phyloP scores from a whole-genome alignment of 1,140 invertebrate species.

The Listronotus bonariensis region DNA sequence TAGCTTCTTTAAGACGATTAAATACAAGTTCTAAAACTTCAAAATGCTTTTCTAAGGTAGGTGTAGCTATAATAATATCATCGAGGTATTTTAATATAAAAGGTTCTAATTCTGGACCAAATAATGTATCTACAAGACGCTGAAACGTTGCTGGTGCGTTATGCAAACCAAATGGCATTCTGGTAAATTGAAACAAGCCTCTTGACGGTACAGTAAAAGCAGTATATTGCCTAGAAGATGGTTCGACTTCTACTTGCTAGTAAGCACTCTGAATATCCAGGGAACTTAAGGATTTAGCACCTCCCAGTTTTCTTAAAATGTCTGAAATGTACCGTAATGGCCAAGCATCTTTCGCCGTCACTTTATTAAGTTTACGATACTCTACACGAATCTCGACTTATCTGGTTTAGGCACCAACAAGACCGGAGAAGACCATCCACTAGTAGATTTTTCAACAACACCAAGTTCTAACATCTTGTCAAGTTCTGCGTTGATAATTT shows the following conservation, averaged over 20 bases:
- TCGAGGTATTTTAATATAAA: conserved; percentile 47
- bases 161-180: not conserved
- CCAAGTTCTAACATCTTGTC: conserved; percentile 41
- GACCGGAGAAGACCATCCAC: conserved; percentile 43
- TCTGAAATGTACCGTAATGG: no score
- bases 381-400: no score
- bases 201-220: no score
- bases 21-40: conserved; percentile 29
- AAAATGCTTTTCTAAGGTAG: conserved; percentile 44
- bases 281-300: not conserved
- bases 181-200: no score
- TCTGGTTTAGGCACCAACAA: conserved; percentile 34
- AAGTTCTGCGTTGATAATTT: conserved; percentile 38
- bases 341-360: no score
- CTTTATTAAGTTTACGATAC: no score
- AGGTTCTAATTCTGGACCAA: conserved; percentile 40
- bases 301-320: no score
- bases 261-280: no score
- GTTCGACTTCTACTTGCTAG: no score
- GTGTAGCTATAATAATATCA: conserved; percentile 51
- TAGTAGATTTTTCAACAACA: conserved; percentile 25
- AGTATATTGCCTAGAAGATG: no score
- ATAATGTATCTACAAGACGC: conserved; percentile 46
- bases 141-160: conserved; percentile 17
- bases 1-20: conserved; percentile 18